A percentile compares a stretch with the other conserved stretches of the same genome.
These are phyloP conservation scores for Reticulitermes speratus DNA, from an alignment of 1,140 invertebrate species.

Conservation along the genomic window DNA sequence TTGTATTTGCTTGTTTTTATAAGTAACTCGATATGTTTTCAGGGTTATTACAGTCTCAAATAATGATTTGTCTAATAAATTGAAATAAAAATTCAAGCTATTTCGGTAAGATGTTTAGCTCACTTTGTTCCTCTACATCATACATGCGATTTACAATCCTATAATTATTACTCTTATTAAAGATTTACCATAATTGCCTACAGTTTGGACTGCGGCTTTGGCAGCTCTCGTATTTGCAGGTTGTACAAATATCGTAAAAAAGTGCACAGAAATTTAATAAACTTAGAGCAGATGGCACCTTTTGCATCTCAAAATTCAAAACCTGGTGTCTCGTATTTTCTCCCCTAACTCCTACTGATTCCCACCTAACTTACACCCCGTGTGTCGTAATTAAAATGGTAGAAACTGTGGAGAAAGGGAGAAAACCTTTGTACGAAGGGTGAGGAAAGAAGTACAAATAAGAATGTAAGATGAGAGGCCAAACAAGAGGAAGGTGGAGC, in stretches of 20 bases:
- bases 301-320: neutral
- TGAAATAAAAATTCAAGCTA: too few species aligned
- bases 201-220: too few species aligned
- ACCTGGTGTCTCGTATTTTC: neutral
- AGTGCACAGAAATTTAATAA: neutral
- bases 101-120: too few species aligned
- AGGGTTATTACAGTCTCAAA: too few species aligned
- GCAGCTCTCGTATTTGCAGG: neutral
- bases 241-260: neutral
- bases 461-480: conserved; percentile 6
- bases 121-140: too few species aligned
- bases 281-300: neutral
- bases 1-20: too few species aligned
- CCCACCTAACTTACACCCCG: neutral
- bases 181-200: too few species aligned
- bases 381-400: conserved; percentile 9
- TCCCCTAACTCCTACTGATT: neutral
- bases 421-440: neutral
- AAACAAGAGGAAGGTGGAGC: conserved; percentile 7
- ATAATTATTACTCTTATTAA: too few species aligned
- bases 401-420: neutral
- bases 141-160: too few species aligned
- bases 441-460: neutral
- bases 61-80: too few species aligned
- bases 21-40: too few species aligned